Percentiles rank a stretch among this genome's conserved stretches.
These are phyloP conservation scores for Drosophila lacteicornis DNA, from an alignment of 1,140 invertebrate genomes.

Conservation along the genomic window DNA sequence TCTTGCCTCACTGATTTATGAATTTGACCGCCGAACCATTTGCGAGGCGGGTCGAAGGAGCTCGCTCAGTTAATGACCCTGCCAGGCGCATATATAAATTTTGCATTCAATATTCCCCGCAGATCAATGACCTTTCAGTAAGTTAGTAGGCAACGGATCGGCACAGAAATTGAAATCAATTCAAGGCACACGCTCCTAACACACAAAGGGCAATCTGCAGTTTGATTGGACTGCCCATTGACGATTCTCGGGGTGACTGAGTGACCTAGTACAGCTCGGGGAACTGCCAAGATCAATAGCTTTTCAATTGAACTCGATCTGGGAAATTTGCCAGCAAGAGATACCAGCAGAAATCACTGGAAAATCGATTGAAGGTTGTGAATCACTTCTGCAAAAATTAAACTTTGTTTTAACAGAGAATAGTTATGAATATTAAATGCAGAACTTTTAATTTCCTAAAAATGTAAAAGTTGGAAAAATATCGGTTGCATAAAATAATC, in stretches of 20 bases:
- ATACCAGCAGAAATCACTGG: background rate
- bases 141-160: constrained; percentile 67
- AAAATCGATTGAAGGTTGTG: constrained; percentile 1
- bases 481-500: background rate
- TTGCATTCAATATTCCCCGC: constrained; percentile 34
- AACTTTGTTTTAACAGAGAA: background rate
- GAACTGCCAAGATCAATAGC: constrained; percentile 69
- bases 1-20: constrained; percentile 77
- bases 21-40: constrained; percentile 74
- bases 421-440: background rate
- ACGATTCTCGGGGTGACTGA: constrained; percentile 65
- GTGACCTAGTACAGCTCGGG: constrained; percentile 65
- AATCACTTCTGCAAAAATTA: background rate
- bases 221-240: constrained; percentile 64
- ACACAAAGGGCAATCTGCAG: constrained; percentile 46
- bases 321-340: background rate
- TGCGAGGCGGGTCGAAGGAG: constrained; percentile 29
- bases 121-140: constrained; percentile 60
- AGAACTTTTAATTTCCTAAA: background rate
- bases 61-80: constrained; percentile 72
- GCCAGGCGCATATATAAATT: constrained; percentile 42
- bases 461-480: background rate
- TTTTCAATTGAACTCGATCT: constrained; percentile 59
- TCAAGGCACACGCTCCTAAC: constrained; percentile 60
- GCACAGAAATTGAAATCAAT: constrained; percentile 52